These are phyloP conservation scores for Cantharis lateralis DNA, from an alignment of 2,888 invertebrate species.

Conservation along the genomic window DNA sequence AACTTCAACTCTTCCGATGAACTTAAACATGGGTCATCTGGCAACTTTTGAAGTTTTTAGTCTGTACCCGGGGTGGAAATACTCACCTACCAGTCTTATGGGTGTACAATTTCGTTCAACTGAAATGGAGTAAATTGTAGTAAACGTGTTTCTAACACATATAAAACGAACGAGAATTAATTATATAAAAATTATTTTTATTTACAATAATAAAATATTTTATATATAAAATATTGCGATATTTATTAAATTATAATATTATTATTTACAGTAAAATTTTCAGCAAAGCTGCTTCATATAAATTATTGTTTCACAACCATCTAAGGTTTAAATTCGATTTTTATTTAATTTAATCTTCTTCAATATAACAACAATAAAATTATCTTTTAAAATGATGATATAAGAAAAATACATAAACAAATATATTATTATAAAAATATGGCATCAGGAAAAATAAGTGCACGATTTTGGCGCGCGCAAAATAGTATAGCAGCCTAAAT, in stretches of 20 bases:
- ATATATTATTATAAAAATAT: slow-evolving; percentile 25
- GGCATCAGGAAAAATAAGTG: slow-evolving; percentile 31
- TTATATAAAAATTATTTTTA: slow-evolving; percentile 26
- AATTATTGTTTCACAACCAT: slow-evolving; percentile 28
- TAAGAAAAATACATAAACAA: slow-evolving; percentile 4
- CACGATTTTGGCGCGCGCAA: slow-evolving; percentile 16
- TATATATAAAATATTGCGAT: slow-evolving; percentile 38
- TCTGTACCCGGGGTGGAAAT: too few species aligned
- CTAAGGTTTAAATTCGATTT: slow-evolving; percentile 5
- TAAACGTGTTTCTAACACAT: too few species aligned
- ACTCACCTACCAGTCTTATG: too few species aligned
- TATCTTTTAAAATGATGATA: slow-evolving; percentile 8
- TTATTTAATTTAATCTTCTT: slow-evolving; percentile 4
- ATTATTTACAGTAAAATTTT: slow-evolving; percentile 22
- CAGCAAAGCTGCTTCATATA: slow-evolving; percentile 28
- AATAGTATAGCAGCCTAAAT: slow-evolving; percentile 28
- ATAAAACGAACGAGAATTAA: slow-evolving; percentile 5
- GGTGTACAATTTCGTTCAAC: too few species aligned
- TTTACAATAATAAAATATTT: slow-evolving; percentile 38
- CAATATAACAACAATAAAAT: slow-evolving; percentile 19
- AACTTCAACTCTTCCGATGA: too few species aligned
- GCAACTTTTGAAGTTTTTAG: too few species aligned
- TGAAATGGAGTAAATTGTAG: too few species aligned
- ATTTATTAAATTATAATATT: slow-evolving; percentile 28
- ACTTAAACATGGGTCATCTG: too few species aligned